Evolutionary conservation across 2,888 invertebrate species (phyloP).

Genomic region (Aleiodes alternator): DNA sequence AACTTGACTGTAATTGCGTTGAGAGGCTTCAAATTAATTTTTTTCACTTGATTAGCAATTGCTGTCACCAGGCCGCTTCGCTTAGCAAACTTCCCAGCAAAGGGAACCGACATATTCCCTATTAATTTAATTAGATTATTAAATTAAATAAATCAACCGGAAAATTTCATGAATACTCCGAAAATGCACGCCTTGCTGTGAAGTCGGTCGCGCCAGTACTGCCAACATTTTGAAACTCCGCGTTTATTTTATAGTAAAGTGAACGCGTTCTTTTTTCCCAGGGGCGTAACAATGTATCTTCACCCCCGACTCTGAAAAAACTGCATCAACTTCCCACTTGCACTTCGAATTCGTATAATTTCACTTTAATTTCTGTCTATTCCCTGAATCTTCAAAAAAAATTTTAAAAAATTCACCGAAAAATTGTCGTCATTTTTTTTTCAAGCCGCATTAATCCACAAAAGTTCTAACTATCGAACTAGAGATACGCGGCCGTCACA

Average conservation of each 20-base stretch:
- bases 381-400: too few species aligned
- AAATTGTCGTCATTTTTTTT: too few species aligned
- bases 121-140: not conserved
- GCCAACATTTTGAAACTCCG: constrained; percentile 39
- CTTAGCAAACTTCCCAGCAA: constrained; percentile 81
- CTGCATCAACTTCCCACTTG: too few species aligned
- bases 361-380: too few species aligned
- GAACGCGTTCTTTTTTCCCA: not conserved
- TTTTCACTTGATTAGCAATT: constrained; percentile 83
- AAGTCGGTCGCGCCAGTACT: constrained; percentile 41
- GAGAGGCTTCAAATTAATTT: constrained; percentile 86
- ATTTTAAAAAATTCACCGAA: too few species aligned
- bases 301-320: not conserved
- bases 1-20: constrained; percentile 87
- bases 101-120: constrained; percentile 84
- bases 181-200: not conserved
- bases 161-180: constrained; percentile 50
- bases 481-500: too few species aligned
- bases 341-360: too few species aligned
- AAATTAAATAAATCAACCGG: constrained; percentile 38
- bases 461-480: too few species aligned
- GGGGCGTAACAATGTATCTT: not conserved
- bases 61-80: constrained; percentile 85
- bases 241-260: too few species aligned
- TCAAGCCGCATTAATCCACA: too few species aligned